A percentile compares a stretch with the other conserved stretches of the same genome.
Evolutionary conservation across 2,113 vertebrate genomes (phyloP).

Genomic region (Pituophis catenifer): DNA sequence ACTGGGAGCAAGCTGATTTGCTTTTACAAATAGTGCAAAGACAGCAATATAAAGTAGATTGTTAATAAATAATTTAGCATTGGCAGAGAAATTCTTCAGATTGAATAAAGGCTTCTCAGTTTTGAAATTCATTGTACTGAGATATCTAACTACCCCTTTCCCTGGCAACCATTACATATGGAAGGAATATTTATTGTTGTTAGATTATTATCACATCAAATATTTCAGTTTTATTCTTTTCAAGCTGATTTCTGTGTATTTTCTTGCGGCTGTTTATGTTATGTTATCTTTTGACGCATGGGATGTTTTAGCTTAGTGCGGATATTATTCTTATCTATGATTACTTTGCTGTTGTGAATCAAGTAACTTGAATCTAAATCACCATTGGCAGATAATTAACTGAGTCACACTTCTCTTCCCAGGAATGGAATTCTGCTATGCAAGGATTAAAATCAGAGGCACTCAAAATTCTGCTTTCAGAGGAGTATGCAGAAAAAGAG

Average conservation of each 20-base stretch:
- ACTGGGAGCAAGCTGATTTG: not conserved
- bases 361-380: not conserved
- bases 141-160: not conserved
- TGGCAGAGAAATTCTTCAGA: not conserved
- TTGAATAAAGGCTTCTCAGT: not conserved
- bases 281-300: not conserved
- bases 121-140: not conserved
- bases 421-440: constrained; percentile 73
- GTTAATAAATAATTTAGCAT: not conserved
- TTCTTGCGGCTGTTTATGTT: not conserved
- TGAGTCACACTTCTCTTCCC: constrained; percentile 36
- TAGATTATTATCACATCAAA: not conserved
- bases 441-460: constrained; percentile 72
- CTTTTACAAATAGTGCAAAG: not conserved
- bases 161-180: not conserved
- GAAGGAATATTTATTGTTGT: not conserved
- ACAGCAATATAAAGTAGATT: not conserved
- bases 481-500: constrained; percentile 67
- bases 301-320: not conserved
- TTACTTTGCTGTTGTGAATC: not conserved
- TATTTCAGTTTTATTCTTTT: not conserved
- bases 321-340: not conserved
- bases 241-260: not conserved
- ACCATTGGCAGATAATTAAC: not conserved
- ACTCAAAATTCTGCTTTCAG: constrained; percentile 59